phyloP scores from a whole-genome alignment of 2,113 vertebrate species.

The Eolophus roseicapilla region DNA sequence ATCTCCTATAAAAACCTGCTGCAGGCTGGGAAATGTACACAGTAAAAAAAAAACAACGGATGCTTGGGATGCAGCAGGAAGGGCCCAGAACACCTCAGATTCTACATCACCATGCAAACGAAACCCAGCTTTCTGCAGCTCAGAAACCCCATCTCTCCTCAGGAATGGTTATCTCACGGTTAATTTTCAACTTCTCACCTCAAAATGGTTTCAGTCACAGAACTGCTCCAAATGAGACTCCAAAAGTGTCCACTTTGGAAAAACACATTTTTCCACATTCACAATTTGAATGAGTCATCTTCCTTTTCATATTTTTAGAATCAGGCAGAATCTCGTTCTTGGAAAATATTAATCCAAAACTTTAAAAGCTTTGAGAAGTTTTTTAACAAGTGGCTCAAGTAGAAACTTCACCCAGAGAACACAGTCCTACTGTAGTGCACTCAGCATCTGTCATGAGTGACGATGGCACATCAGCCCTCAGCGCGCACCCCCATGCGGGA shows the following conservation, averaged over 20 bases:
- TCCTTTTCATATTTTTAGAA: not conserved
- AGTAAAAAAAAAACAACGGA: not conserved
- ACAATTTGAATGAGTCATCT: not conserved
- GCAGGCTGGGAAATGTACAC: not conserved
- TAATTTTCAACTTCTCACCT: not conserved
- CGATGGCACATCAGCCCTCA: not conserved
- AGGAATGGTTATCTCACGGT: not conserved
- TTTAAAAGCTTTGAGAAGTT: not conserved
- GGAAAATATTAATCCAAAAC: not conserved
- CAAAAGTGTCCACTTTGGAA: not conserved
- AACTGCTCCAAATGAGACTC: not conserved
- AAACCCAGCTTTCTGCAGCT: not conserved
- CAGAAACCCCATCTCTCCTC: not conserved
- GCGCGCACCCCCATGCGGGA: not conserved
- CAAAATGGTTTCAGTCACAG: not conserved
- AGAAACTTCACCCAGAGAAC: not conserved
- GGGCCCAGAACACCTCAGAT: not conserved
- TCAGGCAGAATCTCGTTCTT: not conserved
- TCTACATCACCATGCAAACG: not conserved
- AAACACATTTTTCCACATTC: not conserved
- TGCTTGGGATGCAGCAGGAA: not conserved
- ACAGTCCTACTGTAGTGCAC: not conserved
- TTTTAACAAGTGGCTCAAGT: not conserved
- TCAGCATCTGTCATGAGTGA: not conserved
- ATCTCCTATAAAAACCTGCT: not conserved